A percentile compares a stretch with the other conserved stretches of the same genome.
Evolutionary conservation across 2,113 vertebrate genomes (phyloP).

Genomic region (Gymnocephalus cernua): DNA sequence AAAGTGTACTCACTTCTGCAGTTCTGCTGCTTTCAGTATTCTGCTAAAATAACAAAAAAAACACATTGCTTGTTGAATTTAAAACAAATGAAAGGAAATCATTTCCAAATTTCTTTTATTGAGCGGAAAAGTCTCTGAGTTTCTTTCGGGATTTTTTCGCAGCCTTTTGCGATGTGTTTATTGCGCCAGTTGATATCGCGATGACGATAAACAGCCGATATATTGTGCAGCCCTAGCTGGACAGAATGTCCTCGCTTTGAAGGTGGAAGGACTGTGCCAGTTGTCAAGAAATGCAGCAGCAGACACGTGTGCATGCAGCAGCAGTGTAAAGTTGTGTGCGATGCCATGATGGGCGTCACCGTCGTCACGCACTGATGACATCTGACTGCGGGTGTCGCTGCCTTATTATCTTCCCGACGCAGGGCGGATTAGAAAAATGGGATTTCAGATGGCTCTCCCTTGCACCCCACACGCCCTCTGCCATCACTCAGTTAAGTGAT

Average conservation of each 20-base stretch:
- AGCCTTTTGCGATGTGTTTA: no score
- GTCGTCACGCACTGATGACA: conserved; percentile 80
- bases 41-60: no score
- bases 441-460: conserved; percentile 77
- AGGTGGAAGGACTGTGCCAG: not conserved
- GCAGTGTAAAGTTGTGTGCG: conserved; percentile 42
- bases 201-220: no score
- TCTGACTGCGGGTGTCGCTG: conserved; percentile 78
- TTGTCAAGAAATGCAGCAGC: not conserved
- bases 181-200: no score
- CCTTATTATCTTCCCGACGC: conserved; percentile 80
- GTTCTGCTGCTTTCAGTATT: no score
- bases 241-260: not conserved
- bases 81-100: no score
- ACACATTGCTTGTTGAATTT: no score
- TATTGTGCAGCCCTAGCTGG: not conserved
- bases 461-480: conserved; percentile 58
- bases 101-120: no score
- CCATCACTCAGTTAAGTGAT: conserved; percentile 79
- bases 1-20: no score
- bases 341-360: conserved; percentile 53
- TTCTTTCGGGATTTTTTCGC: no score
- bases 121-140: no score
- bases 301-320: conserved; percentile 26
- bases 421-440: conserved; percentile 83